phyloP scores from a whole-genome alignment of 2,797 vertebrate genomes.

The Dermochelys coriacea region DNA sequence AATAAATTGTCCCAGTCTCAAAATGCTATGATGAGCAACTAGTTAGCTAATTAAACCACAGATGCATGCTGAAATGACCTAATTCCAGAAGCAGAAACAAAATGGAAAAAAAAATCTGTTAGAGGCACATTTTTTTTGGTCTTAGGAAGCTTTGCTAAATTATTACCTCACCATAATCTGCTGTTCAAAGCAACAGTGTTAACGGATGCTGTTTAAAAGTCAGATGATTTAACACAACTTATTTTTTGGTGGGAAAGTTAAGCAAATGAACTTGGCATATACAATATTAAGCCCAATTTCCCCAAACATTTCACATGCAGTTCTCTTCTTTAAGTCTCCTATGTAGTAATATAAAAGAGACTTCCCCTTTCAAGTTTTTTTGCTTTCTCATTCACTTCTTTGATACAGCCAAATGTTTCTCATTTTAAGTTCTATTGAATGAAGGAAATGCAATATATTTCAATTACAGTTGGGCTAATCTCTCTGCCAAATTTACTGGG shows the following conservation, averaged over 20 bases:
- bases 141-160: not conserved
- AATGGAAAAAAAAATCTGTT: not conserved
- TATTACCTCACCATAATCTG: not conserved
- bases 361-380: conserved; percentile 29
- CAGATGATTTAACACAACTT: not conserved
- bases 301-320: conserved; percentile 7
- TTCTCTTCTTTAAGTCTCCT: not conserved
- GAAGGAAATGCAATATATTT: conserved; percentile 61
- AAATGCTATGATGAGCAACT: not conserved
- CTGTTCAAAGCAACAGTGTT: not conserved
- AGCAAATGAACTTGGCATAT: not conserved
- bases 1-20: not conserved
- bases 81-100: not conserved
- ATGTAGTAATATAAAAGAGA: conserved; percentile 6
- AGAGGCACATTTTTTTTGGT: not conserved
- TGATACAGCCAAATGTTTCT: conserved; percentile 45
- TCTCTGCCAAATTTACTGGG: conserved; percentile 45
- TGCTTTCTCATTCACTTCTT: conserved; percentile 52
- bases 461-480: conserved; percentile 38
- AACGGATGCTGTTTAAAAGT: not conserved
- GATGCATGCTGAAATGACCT: not conserved
- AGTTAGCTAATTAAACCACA: not conserved
- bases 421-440: conserved; percentile 46
- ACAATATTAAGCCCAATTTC: conserved; percentile 17
- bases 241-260: not conserved